Conservation (phyloP, 2,113 vertebrate species). For the Eurypyga helias region DNA sequence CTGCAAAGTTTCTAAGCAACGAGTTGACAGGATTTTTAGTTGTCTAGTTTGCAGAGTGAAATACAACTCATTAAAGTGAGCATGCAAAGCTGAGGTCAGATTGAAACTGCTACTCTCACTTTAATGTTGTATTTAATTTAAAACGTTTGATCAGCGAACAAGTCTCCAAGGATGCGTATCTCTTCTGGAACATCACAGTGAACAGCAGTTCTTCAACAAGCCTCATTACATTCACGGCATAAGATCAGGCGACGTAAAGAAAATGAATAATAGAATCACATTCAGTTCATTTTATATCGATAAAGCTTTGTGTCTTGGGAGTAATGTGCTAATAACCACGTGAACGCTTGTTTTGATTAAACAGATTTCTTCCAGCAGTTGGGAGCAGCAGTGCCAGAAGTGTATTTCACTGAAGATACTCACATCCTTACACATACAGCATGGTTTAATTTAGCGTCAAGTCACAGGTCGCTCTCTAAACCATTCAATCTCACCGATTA, state of each 20-base stretch:
- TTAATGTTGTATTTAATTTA: neutral
- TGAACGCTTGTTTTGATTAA: slow-evolving; percentile 10
- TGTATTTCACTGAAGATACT: neutral
- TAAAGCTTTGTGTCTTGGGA: neutral
- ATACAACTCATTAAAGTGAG: neutral
- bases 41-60: slow-evolving; percentile 5
- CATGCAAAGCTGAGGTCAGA: neutral
- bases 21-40: neutral
- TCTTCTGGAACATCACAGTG: neutral
- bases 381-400: neutral
- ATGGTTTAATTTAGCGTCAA: neutral
- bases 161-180: neutral
- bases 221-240: neutral
- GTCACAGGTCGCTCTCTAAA: neutral
- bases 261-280: neutral
- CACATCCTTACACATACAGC: neutral
- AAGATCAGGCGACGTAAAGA: neutral
- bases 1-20: neutral
- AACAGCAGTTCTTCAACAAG: slow-evolving; percentile 8
- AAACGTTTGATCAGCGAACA: slow-evolving; percentile 6
- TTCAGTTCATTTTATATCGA: slow-evolving; percentile 17
- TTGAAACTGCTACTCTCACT: neutral
- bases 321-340: neutral
- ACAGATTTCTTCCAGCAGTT: neutral
- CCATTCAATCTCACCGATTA: neutral